Evolutionary conservation across 2,113 vertebrate genomes (phyloP).

Genomic region (Rallus limicola): DNA sequence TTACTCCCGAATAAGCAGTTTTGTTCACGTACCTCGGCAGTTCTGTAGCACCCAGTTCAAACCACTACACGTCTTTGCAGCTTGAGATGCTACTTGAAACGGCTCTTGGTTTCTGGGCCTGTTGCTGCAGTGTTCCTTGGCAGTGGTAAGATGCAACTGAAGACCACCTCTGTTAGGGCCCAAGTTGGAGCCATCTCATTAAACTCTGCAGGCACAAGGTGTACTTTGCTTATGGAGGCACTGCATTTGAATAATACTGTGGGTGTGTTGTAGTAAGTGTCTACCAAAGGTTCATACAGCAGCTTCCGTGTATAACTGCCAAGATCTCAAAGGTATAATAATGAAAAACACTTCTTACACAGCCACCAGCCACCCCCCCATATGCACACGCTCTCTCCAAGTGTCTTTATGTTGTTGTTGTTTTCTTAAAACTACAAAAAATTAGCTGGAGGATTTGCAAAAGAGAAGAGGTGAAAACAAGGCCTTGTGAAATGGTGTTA

Average conservation of each 20-base stretch:
- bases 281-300: background rate
- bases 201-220: background rate
- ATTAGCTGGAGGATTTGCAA: background rate
- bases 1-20: background rate
- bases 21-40: background rate
- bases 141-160: background rate
- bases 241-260: background rate
- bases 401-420: background rate
- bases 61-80: background rate
- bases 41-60: background rate
- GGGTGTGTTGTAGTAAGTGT: background rate
- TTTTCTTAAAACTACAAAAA: background rate
- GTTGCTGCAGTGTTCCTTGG: background rate
- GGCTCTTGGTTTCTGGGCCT: background rate
- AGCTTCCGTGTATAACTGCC: background rate
- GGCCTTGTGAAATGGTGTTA: background rate
- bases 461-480: background rate
- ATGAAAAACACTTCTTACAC: background rate
- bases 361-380: background rate
- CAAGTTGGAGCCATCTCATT: background rate
- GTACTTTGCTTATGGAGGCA: background rate
- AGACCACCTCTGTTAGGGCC: background rate
- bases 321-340: background rate
- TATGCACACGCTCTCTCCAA: background rate
- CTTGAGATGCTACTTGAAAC: background rate